Conservation (phyloP, 1,140 invertebrate genomes). For the Camponotus floridanus region DNA sequence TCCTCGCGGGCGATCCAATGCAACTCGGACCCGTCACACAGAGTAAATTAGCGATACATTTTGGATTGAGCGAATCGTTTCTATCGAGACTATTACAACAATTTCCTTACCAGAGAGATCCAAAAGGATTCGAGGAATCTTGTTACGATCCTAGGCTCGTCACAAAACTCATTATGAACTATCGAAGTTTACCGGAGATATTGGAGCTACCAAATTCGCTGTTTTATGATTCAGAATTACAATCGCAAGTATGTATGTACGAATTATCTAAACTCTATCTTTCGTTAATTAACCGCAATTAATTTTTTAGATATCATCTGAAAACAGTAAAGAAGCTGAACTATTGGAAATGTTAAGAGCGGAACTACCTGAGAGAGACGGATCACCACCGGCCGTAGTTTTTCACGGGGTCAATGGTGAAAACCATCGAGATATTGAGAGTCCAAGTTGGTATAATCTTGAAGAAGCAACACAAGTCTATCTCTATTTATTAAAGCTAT, state of each 20-base stretch:
- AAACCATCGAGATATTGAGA: slow-evolving; percentile 91
- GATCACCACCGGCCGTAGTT: slow-evolving; percentile 87
- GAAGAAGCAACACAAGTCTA: slow-evolving; percentile 92
- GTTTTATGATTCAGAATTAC: slow-evolving; percentile 93
- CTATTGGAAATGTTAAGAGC: slow-evolving; percentile 75
- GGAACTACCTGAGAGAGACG: slow-evolving; percentile 81
- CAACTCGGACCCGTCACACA: slow-evolving; percentile 95
- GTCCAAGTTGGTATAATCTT: slow-evolving; percentile 95
- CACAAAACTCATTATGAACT: slow-evolving; percentile 92
- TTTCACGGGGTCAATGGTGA: slow-evolving; percentile 94
- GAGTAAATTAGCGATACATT: slow-evolving; percentile 88
- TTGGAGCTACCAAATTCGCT: slow-evolving; percentile 91
- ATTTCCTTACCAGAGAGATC: slow-evolving; percentile 90
- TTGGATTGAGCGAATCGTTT: slow-evolving; percentile 90
- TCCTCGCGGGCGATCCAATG: slow-evolving; percentile 96
- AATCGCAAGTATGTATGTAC: slow-evolving; percentile 84
- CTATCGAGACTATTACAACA: slow-evolving; percentile 90
- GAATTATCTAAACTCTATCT: neutral
- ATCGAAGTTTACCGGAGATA: slow-evolving; percentile 93
- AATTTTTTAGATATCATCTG: slow-evolving; percentile 65
- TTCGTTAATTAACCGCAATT: slow-evolving; percentile 1
- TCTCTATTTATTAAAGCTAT: slow-evolving; percentile 88
- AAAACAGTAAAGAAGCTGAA: slow-evolving; percentile 78
- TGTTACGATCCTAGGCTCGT: slow-evolving; percentile 90
- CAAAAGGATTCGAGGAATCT: slow-evolving; percentile 84